Evolutionary conservation across 1,140 invertebrate species (phyloP), one percentile per base, ranked within the genome.

Genomic region (Aphelenchoides fujianensis): DNA sequence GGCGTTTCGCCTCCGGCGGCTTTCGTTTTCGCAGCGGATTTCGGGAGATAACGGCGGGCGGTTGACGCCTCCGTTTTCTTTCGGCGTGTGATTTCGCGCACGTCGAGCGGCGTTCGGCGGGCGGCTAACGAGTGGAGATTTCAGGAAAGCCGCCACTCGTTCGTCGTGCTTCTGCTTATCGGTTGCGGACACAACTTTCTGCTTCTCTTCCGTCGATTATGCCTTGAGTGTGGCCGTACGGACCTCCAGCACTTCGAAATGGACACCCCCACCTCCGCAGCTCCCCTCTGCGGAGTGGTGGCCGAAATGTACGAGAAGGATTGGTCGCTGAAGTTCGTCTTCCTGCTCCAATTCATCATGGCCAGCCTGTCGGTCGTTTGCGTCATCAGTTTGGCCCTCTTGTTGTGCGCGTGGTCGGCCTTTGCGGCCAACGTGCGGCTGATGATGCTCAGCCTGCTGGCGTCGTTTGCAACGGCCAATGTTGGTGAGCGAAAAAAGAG

Each of bases 371-470:
- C 55, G 28, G 5, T 59, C 23, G 55, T 59, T 5, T 59, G 55
- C 23, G 34, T 59, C 27, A 23, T 19, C 5, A 59, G 55, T 19
- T 59, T 59, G 55, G 55, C 5, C 5, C 19, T 59, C 12, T 59
- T 59, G 55, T 19, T 59, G 19, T 59, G 55, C 34, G 55, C 55
- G 23, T 59, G 55, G 55, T 59, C 55, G 34, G 55, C 55, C 28
- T 59, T 59, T 59, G 7, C 5, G 5, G 34, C 23, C 5, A 23
- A 59, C 34, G 19, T 59, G 7, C 55, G 55, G 34, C 55, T 59
- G 5, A 16, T 59, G 19, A 59, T 59, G 55, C 5, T 59, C 55
- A 59, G 55, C 34, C 55, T 30, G 19, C 23, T 59, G 5, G 28
- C 55, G 5, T 27, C 55, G 5, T 19, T 59, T 59, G 5, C 5